Base-by-base conservation (phyloP, 2,113 vertebrate species). In the Apus apus region DNA sequence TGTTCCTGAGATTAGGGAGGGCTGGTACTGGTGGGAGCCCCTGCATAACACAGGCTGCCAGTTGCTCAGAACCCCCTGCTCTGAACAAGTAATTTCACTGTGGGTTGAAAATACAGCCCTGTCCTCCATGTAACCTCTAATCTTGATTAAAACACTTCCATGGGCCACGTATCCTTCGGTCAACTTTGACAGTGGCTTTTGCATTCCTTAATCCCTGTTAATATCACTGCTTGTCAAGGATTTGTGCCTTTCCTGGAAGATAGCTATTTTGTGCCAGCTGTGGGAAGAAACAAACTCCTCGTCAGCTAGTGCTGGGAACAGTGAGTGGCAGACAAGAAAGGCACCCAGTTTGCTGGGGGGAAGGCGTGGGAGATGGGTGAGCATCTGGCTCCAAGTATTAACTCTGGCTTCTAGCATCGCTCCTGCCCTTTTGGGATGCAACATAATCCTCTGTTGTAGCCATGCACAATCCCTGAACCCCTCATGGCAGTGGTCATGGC, bases 171-270 rank as follows among this genome's bases (percentile, higher is more conserved):
- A 92, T 80, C 85, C 82, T 81, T 93, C 74, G 87, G 85, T 86
- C 85, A 74, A 0, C 66, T 90, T 88, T 85, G 89, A 65, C 68
- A 48, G 64, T n/a, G 76, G 38, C 61, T 88, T 45, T 83, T 76
- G 67, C 85, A 71, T 92, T 94, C 83, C 76, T 75, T 96, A 97
- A 95, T 96, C 94, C 93, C 85, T 86, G 75, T 81, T 96, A 96
- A 96, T 93, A 96, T 96, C 82, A 78, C 83, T 78, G 93, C 93
- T 86, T 92, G 79, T 96, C 93, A 96, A 95, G 93, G 95, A 96
- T 95, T 95, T 96, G 88, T 95, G 94, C 92, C 83, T 93, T 96
- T 95, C 93, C 79, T 92, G 90, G 90, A 95, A 96, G 75, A 20
- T 0, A 26, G 68, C 43, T 94, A 12, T 94, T 94, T 83, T 80